These are phyloP conservation scores for Pantherophis alleghaniensis DNA, from an alignment of 2,797 vertebrate genomes.

Conservation along the genomic window DNA sequence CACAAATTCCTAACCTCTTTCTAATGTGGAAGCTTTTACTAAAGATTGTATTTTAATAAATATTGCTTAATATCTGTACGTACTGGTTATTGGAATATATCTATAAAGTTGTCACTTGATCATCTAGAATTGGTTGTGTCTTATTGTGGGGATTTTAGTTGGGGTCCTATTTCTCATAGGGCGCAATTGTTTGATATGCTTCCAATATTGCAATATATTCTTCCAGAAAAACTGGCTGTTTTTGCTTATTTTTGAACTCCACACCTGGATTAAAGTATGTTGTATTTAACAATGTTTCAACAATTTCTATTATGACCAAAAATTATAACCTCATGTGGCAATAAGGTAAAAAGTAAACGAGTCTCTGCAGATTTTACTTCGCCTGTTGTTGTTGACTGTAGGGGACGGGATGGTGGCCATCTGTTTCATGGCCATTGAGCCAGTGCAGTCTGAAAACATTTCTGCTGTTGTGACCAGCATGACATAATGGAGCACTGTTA, in stretches of 20 bases:
- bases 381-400: not conserved
- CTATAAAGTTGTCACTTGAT: slow-evolving; percentile 28
- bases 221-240: not conserved
- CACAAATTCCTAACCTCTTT: not conserved
- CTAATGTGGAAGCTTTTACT: slow-evolving; percentile 16
- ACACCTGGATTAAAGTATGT: not conserved
- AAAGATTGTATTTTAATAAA: slow-evolving; percentile 51
- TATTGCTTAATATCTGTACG: slow-evolving; percentile 24
- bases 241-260: not conserved
- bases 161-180: not conserved
- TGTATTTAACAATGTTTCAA: not conserved
- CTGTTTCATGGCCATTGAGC: not conserved
- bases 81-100: slow-evolving; percentile 16
- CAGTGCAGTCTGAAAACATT: not conserved
- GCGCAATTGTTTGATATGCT: not conserved
- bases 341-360: not conserved
- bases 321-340: not conserved
- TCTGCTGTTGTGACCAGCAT: no score
- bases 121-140: not conserved
- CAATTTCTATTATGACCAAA: not conserved
- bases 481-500: not conserved
- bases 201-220: not conserved
- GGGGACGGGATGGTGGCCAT: no score
- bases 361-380: not conserved
- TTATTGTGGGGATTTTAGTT: not conserved